Evolutionary conservation across 2,888 invertebrate species (phyloP), one percentile per base, ranked within the genome.

Genomic region (Alitta virens): DNA sequence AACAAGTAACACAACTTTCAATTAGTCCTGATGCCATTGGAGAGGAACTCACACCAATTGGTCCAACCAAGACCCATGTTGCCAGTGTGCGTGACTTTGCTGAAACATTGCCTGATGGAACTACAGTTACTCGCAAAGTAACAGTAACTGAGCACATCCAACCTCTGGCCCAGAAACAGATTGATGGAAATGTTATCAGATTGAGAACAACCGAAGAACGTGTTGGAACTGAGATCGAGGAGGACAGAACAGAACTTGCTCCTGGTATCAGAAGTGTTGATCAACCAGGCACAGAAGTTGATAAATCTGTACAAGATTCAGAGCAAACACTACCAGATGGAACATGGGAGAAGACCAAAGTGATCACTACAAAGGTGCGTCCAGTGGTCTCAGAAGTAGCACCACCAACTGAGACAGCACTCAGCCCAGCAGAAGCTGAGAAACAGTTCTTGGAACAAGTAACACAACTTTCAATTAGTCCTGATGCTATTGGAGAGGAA

Each of bases 31-130:
- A 82, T 60, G 60, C 33, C 33, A 33, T 33, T 33, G 33, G 33
- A 7, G 33, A 33, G 12, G 7, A 33, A 12, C 12, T 33, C 7
- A 33, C 33, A 7, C 33, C 33, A 33, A 12, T 33, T 5, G 18
- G 49, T 5, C 18, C 23, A 9, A 23, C 23, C 49, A 49, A 49
- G 16, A 3, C 49, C 16, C 49, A 23, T 23, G 33, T 33, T 7
- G 33, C 66, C 2, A 65, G 68, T 54, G 62, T 68, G 5, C 56
- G 67, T 23, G 64, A 64, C n/a, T 25, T 58, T 60, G 74, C 77
- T 60, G 72, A 75, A 56, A 67, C 67, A 12, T 68, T 72, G 18
- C 68, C 73, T 3, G 77, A 77, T 70, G 77, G 77, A 12, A 72
- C 75, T 2, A 67, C 72, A 16, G 68, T 77, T n/a, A 63, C 50